These are phyloP conservation scores for Caenorhabditis doughertyi DNA, from an alignment of 2,888 invertebrate genomes.

Conservation along the genomic window DNA sequence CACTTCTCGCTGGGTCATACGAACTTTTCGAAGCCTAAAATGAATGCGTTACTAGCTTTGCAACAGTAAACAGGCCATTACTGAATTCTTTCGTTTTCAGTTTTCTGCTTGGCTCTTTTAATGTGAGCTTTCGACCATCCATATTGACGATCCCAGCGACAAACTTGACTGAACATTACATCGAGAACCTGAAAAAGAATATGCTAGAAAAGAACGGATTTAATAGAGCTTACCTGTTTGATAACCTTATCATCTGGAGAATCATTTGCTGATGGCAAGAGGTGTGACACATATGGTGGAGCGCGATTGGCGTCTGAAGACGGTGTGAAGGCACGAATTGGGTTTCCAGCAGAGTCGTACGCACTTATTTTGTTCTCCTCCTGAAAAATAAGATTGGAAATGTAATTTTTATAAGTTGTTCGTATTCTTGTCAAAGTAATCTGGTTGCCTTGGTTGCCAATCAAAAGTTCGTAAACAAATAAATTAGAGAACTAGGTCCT, in stretches of 20 bases:
- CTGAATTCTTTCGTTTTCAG: conserved; percentile 64
- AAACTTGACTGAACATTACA: conserved; percentile 71
- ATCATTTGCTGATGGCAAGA: conserved; percentile 67
- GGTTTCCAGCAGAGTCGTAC: conserved; percentile 36
- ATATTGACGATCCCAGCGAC: conserved; percentile 73
- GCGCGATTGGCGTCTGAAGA: conserved; percentile 7
- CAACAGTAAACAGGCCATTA: not conserved
- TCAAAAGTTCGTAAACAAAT: no score
- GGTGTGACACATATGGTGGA: conserved; percentile 64
- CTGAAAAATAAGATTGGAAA: conserved; percentile 2
- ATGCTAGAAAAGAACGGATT: no score
- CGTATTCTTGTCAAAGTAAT: no score
- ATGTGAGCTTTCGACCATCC: conserved; percentile 72
- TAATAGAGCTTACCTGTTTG: conserved; percentile 40
- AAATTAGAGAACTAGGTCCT: no score
- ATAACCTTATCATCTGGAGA: conserved; percentile 58
- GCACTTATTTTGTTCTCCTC: conserved; percentile 60
- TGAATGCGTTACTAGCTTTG: no score
- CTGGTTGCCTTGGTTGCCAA: no score
- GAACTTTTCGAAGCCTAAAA: conserved; percentile 52
- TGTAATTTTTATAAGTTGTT: no score
- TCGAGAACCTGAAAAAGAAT: conserved; percentile 63
- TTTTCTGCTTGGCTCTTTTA: conserved; percentile 61
- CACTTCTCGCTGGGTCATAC: conserved; percentile 65
- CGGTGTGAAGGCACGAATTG: not conserved